Evolutionary conservation across 1,140 invertebrate genomes (phyloP).

Genomic region (Drosophila micromelanica): DNA sequence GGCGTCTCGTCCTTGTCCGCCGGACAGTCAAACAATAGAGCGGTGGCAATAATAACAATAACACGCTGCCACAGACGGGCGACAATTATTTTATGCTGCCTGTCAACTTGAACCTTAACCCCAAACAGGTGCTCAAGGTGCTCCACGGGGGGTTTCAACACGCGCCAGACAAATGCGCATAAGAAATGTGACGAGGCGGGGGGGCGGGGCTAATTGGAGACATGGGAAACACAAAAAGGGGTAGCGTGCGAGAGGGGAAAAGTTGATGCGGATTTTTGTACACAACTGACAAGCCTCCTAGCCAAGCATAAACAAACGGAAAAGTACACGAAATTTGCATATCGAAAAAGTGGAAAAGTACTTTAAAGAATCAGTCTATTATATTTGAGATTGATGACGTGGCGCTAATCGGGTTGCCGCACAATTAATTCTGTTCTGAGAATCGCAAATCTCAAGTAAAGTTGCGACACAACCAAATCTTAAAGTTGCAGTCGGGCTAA

Average conservation of each 20-base stretch:
- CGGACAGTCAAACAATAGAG: conserved; percentile 23
- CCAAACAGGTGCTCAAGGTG: background rate
- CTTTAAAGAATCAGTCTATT: background rate
- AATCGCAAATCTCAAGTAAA: too few relatives aligned
- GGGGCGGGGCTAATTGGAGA: conserved; percentile 30
- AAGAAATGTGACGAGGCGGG: background rate
- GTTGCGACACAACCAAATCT: too few relatives aligned
- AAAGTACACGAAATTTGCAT: conserved; percentile 16
- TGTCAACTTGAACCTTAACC: conserved; percentile 17
- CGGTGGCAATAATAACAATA: conserved; percentile 7
- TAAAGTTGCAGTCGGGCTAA: too few relatives aligned
- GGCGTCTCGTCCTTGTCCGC: conserved; percentile 22
- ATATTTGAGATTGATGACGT: too few relatives aligned
- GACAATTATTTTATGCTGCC: conserved; percentile 41
- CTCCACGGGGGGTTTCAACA: conserved; percentile 10
- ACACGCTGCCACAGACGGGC: conserved; percentile 17
- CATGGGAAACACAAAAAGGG: too few relatives aligned
- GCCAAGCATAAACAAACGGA: conserved; percentile 7
- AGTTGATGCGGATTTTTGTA: too few relatives aligned
- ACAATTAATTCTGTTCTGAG: too few relatives aligned
- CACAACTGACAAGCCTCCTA: conserved; percentile 14
- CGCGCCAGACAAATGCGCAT: conserved; percentile 51
- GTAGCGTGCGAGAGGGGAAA: too few relatives aligned
- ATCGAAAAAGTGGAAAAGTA: background rate
- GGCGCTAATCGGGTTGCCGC: too few relatives aligned